Conservation (phyloP, 2,113 vertebrate species). For the Pithys albifrons region DNA sequence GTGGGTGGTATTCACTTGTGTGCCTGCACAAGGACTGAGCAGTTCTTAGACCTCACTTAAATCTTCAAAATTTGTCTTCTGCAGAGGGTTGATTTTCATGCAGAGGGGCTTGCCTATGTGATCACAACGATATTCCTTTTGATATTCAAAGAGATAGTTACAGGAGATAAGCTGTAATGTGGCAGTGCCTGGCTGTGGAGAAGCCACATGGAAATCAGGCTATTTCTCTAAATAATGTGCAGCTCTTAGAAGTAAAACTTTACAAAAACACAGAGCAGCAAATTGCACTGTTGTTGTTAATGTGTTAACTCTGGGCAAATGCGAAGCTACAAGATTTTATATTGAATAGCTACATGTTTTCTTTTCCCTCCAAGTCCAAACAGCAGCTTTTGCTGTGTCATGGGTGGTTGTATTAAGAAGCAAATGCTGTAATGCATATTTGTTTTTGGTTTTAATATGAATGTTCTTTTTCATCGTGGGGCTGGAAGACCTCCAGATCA, state of each 20-base stretch:
- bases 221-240: not conserved
- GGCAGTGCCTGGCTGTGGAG: not conserved
- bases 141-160: slow-evolving; percentile 5
- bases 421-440: rapidly evolving
- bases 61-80: slow-evolving; percentile 40
- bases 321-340: not conserved
- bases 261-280: not conserved
- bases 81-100: slow-evolving; percentile 35
- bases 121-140: slow-evolving; percentile 17
- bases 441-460: not conserved
- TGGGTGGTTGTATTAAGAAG: not conserved
- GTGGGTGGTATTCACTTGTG: slow-evolving; percentile 35
- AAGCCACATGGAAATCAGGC: not conserved
- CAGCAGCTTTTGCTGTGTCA: not conserved
- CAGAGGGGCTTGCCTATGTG: not conserved
- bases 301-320: not conserved
- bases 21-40: slow-evolving; percentile 18
- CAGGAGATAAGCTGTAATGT: not conserved
- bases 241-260: not conserved
- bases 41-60: slow-evolving; percentile 39
- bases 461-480: not conserved
- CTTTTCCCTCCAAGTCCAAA: not conserved
- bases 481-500: not conserved
- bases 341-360: not conserved
- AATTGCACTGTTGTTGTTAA: not conserved